Base-by-base conservation (phyloP, 2,797 vertebrate genomes). In the Coccyzus lansbergi region DNA sequence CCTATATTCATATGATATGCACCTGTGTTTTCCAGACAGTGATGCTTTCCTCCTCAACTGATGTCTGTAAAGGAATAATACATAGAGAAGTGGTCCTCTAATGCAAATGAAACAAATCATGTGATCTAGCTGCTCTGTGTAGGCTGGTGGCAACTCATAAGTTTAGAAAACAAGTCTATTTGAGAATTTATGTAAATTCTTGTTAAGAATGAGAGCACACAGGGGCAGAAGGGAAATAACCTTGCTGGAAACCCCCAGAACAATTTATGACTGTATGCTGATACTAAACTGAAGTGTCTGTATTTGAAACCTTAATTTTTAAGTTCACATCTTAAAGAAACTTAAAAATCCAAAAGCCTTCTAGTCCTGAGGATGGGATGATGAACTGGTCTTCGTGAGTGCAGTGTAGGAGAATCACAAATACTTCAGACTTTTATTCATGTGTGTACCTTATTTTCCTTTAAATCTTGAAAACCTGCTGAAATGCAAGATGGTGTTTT, bases 141-240 rank as follows among this genome's bases (percentile, higher is more conserved):
- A 29, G 91, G 34, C 65, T 65, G 56, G 15, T 2, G 2, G 62
- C 42, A 33, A 46, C 48, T 82, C 4, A 0, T 56, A 69, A 94
- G 88, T 92, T 95, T 93, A 96, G 95, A 95, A 97, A 96, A 95
- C 85, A 94, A 78, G 70, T 90, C 96, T 95, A 97, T 95, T 95
- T 97, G 95, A 97, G 95, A 87, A 78, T 63, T 94, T 96, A 98
- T 98, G 97, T 97, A 98, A 98, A 98, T 98, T 94, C 51, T 93
- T 74, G 88, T 92, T 94, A 95, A 97, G 96, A 97, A 97, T 97
- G 97, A 97, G 95, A 98, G 96, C 96, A 93, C 91, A 64, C 24
- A 15, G 86, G 84, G 94, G 95, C 92, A 94, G 90, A 95, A 97
- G 97, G 98, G 97, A 97, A 98, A 98, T 59, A 90, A 97, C 97